These are phyloP conservation scores for Carabus problematicus DNA, from an alignment of 2,888 invertebrate genomes.

Conservation along the genomic window DNA sequence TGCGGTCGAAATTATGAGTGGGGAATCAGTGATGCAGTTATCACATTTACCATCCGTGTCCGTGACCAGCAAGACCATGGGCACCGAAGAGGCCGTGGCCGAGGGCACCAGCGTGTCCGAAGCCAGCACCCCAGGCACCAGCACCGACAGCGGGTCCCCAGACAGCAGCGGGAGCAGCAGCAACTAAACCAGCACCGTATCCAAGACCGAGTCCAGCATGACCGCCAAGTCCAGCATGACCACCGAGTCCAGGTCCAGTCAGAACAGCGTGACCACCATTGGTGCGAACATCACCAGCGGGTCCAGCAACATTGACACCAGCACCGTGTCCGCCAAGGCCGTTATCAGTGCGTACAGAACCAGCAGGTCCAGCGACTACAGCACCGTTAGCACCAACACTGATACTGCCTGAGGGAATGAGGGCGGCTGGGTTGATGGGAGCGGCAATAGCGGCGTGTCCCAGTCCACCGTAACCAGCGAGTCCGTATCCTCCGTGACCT, in stretches of 20 bases:
- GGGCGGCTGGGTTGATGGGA: constrained; percentile 10
- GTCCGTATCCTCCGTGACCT: constrained; percentile 29
- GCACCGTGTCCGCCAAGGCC: constrained; percentile 48
- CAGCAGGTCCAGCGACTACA: constrained; percentile 18
- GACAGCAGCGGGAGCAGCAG: constrained; percentile 7
- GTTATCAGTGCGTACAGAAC: constrained; percentile 12
- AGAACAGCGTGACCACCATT: constrained; percentile 45
- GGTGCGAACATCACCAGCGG: constrained; percentile 49
- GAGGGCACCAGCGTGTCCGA: not conserved
- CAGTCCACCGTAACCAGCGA: constrained; percentile 27
- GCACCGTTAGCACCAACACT: constrained; percentile 42
- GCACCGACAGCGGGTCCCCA: not conserved
- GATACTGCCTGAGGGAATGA: constrained; percentile 44
- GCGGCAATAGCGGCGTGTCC: constrained; percentile 26
- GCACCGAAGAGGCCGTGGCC: not conserved
- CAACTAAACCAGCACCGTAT: constrained; percentile 13
- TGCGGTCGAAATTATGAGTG: constrained; percentile 11
- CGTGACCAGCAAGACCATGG: constrained; percentile 7
- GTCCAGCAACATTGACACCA: constrained; percentile 49
- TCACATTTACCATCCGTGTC: constrained; percentile 1
- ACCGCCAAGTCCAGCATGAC: constrained; percentile 41
- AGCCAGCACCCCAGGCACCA: not conserved
- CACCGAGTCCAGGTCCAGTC: not conserved
- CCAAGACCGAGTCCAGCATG: constrained; percentile 25
- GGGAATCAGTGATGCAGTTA: not conserved